Evolutionary conservation across 2,888 invertebrate genomes (phyloP), one percentile per base, ranked within the genome.

Genomic region (Eledona agricola): DNA sequence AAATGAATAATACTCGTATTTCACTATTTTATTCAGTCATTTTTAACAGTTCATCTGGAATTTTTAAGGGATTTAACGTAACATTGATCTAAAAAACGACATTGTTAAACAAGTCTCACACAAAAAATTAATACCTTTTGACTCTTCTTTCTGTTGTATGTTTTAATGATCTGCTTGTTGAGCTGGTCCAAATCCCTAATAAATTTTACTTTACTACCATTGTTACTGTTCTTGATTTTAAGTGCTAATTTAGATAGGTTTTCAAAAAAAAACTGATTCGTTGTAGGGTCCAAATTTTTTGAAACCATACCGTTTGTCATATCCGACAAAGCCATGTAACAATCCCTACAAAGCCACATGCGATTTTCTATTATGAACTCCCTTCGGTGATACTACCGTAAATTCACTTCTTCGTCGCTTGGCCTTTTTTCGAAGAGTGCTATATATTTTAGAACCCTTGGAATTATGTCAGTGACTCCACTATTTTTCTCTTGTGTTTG

Each of bases 361-460:
- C n/a, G n/a, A n/a, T n/a, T n/a, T n/a, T n/a, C n/a, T n/a, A n/a
- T n/a, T n/a, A n/a, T n/a, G n/a, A n/a, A n/a, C n/a, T n/a, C n/a
- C n/a, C n/a, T n/a, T n/a, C n/a, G n/a, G n/a, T n/a, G n/a, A n/a
- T n/a, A n/a, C n/a, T 61, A 71, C 72, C 60, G 64, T 28, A 72
- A 57, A 57, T 67, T 60, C 3, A 70, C 59, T 28, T 57, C 50
- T n/a, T 52, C 42, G 4, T 53, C 47, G n/a, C 55, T 19, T 4
- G 43, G 35, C 25, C 64, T 56, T 4, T 67, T 61, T 56, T 72
- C 74, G 57, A 66, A 74, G 12, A 72, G 55, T 3, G 71, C 69
- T 32, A 75, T 72, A 42, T 73, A 75, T 51, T 74, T 74, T n/a
- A 75, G 57, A 12, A 65, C 64, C 46, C 71, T 66, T 4, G 72